Evolutionary conservation across 2,888 invertebrate genomes (phyloP), one percentile per base, ranked within the genome.

Genomic region (Drosophila aldrichi): DNA sequence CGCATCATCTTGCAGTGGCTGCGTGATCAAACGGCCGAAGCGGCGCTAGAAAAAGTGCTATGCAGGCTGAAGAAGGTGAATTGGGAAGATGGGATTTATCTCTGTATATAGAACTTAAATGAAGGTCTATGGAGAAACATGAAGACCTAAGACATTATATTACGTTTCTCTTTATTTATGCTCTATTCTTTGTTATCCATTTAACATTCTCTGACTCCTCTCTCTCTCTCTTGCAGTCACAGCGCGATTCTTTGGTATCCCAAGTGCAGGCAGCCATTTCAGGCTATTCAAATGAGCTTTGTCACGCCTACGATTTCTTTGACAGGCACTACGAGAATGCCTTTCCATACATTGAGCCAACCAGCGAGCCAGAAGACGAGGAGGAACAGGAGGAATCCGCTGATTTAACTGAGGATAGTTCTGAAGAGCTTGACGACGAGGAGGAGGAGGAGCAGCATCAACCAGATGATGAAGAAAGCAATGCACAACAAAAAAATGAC

Each of bases 1-100:
- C 94, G 95, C 73, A 94, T 95, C 4, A 93, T 97, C 8, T 94
- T 98, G 6, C 94, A 94, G 64, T 98, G 98, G 97, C 90, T 98
- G 3, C 94, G 95, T 80, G 94, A 95, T 83, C 95, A 96, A 90
- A 95, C 95, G 0, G 93, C 95, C 25, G 95, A 96, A 16, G 94
- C 95, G 2, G 97, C 97, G 0, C 92, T 97, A 16, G 91, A 93
- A 10, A 95, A 95, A 91, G 95, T 97, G 77, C 87, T 97, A 36
- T 94, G 94, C 0, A 93, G 95, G 73, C 91, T 96, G 54, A 95
- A 94, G 81, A 94, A 94, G 82, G 91, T 54, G 22, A 38, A 49
- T 10, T 29, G 6, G 12, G 10, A 29, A 5, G 29, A 3, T 4
- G 9, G 4, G 16, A 9, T 9, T 20, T 14, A 36, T 14, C 4